phyloP scores from a whole-genome alignment of 2,113 vertebrate species.

The Elaphurus davidianus region DNA sequence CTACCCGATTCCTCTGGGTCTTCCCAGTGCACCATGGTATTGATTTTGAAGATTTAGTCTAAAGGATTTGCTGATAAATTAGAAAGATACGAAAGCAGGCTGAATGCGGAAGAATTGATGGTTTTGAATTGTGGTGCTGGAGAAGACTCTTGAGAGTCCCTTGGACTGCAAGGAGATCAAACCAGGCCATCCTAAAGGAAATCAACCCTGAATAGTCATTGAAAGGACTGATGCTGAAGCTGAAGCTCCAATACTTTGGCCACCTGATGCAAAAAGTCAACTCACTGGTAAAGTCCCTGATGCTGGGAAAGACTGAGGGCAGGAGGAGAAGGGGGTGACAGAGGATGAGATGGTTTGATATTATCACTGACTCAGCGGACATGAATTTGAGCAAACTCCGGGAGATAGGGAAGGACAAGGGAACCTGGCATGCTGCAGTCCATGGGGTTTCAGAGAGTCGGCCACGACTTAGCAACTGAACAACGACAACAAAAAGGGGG shows the following conservation, averaged over 20 bases:
- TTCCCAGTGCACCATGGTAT: neutral
- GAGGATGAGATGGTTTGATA: neutral
- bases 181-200: neutral
- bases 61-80: neutral
- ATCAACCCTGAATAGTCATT: neutral
- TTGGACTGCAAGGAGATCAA: neutral
- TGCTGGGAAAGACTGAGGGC: neutral
- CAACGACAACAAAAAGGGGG: neutral
- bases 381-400: accelerated
- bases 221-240: neutral
- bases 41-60: neutral
- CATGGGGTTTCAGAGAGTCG: neutral
- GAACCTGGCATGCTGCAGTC: neutral
- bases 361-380: neutral
- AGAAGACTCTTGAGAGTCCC: neutral
- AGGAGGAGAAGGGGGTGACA: neutral
- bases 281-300: neutral
- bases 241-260: neutral
- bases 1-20: too few relatives aligned
- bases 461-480: neutral
- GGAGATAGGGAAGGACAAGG: neutral
- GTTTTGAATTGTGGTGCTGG: neutral
- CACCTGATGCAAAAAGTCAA: neutral
- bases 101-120: neutral
- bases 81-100: neutral